Percentiles rank a stretch among this genome's conserved stretches.
Evolutionary conservation across 2,888 invertebrate species (phyloP).

Genomic region (Synergus gifuensis): DNA sequence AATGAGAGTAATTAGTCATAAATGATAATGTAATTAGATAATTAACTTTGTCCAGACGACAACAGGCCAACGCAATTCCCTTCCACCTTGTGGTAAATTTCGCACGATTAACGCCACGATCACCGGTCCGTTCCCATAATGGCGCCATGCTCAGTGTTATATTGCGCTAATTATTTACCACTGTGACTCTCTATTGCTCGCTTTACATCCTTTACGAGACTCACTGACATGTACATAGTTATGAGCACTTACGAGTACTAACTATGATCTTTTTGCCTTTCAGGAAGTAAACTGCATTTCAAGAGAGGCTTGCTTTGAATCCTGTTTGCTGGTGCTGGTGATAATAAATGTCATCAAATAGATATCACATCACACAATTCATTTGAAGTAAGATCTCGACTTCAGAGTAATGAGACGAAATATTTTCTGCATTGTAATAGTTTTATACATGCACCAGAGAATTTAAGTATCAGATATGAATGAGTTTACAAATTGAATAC

Average conservation of each 20-base stretch:
- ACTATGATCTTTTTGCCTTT: conserved; percentile 10
- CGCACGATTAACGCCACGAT: conserved; percentile 51
- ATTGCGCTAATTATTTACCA: conserved; percentile 53
- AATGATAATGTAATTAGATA: conserved; percentile 9
- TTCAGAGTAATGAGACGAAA: neutral
- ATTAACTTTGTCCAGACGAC: conserved; percentile 24
- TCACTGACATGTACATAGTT: conserved; percentile 10
- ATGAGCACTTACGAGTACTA: conserved; percentile 3
- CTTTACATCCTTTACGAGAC: conserved; percentile 23
- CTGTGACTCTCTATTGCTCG: conserved; percentile 48
- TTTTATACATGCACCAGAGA: neutral
- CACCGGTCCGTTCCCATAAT: conserved; percentile 52
- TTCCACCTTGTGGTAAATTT: conserved; percentile 46
- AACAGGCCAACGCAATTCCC: conserved; percentile 23
- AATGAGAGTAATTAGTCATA: conserved; percentile 7
- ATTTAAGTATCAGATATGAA: neutral
- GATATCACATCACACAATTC: neutral
- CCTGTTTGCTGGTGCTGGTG: neutral
- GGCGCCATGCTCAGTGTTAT: conserved; percentile 51
- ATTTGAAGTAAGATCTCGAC: neutral
- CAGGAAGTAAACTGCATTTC: neutral
- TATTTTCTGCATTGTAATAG: neutral
- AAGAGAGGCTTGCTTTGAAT: neutral
- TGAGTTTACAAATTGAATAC: neutral
- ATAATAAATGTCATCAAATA: neutral